These are phyloP conservation scores for Leucophenga maculata DNA, from an alignment of 2,888 invertebrate species.

Conservation along the genomic window DNA sequence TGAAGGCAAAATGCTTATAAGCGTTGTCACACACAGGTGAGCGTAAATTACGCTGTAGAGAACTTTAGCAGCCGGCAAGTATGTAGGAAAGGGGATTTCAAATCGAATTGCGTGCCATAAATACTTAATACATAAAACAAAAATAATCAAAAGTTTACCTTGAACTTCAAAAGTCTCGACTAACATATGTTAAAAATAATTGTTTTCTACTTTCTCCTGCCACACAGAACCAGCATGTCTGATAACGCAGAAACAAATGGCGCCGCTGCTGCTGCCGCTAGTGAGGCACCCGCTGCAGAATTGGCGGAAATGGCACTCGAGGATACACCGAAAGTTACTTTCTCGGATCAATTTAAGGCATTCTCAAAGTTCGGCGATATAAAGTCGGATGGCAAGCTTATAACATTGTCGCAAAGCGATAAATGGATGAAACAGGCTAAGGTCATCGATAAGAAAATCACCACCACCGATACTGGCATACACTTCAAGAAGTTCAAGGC, in stretches of 20 bases:
- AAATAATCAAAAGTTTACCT: not conserved
- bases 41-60: conserved; percentile 23
- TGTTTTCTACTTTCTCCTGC: no score
- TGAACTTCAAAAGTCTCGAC: not conserved
- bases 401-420: conserved; percentile 91
- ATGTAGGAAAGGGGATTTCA: not conserved
- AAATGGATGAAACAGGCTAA: conserved; percentile 96
- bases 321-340: conserved; percentile 70
- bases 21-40: conserved; percentile 62
- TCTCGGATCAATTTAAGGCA: conserved; percentile 82
- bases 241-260: conserved; percentile 59
- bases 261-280: conserved; percentile 42
- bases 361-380: conserved; percentile 91
- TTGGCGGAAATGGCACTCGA: conserved; percentile 69
- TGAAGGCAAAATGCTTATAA: conserved; percentile 49
- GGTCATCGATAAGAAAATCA: conserved; percentile 87
- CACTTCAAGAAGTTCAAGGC: conserved; percentile 91
- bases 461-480: conserved; percentile 92
- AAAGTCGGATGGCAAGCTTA: conserved; percentile 87
- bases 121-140: not conserved
- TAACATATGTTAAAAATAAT: no score
- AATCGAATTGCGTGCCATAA: conserved; percentile 28
- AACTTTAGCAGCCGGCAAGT: not conserved
- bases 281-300: conserved; percentile 66
- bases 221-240: conserved; percentile 55